Percentiles rank a stretch among this genome's conserved stretches.
These are phyloP conservation scores for Dipodomys merriami DNA, from an alignment of 2,113 vertebrate species.

Conservation along the genomic window DNA sequence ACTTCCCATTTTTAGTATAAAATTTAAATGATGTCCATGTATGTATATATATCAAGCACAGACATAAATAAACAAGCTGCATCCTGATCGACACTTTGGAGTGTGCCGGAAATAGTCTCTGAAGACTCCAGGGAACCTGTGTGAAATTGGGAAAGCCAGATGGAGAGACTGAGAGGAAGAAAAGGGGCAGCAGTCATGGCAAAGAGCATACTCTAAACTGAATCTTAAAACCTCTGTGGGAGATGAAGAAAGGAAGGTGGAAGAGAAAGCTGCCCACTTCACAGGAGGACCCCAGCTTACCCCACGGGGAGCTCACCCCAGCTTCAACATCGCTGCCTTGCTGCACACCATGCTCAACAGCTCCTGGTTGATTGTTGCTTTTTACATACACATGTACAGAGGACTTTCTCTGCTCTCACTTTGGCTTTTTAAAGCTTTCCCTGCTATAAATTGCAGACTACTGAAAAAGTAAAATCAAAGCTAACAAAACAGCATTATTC, in stretches of 20 bases:
- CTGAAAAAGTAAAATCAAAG: background rate
- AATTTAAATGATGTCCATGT: background rate
- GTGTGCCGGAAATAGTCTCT: background rate
- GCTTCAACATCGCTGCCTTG: background rate
- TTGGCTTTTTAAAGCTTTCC: background rate
- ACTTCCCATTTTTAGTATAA: conserved; percentile 30
- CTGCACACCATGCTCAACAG: background rate
- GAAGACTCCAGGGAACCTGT: background rate
- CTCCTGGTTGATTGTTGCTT: background rate
- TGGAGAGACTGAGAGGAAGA: background rate
- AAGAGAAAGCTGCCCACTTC: background rate
- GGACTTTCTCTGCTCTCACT: background rate
- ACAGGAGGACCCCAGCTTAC: background rate
- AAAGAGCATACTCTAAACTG: background rate
- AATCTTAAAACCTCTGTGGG: background rate
- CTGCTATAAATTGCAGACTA: conserved; percentile 37
- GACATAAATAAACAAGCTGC: background rate
- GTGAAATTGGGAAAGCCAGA: background rate
- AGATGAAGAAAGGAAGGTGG: background rate
- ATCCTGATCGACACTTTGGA: background rate
- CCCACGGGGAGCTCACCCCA: background rate
- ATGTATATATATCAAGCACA: background rate
- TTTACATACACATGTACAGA: background rate
- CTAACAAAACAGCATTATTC: background rate
- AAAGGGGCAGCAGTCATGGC: background rate